phyloP scores from a whole-genome alignment of 2,113 vertebrate genomes.

The Podocnemis expansa region DNA sequence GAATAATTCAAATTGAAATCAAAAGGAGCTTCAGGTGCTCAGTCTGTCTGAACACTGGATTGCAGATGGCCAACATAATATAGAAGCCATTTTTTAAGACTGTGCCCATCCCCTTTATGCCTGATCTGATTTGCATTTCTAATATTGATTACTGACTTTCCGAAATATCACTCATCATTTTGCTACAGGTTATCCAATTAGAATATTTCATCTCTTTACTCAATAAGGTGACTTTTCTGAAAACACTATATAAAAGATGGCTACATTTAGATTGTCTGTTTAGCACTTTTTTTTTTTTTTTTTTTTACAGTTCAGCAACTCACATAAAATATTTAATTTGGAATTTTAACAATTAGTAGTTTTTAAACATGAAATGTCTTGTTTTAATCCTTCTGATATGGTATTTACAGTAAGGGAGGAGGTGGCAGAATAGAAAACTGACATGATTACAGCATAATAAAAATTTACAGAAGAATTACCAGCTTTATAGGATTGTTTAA shows the following conservation, averaged over 20 bases:
- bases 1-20: too few relatives aligned
- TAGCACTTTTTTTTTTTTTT: too few relatives aligned
- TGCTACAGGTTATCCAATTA: not conserved
- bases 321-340: not conserved
- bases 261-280: not conserved
- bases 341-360: not conserved
- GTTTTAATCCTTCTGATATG: not conserved
- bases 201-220: not conserved
- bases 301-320: rapidly evolving
- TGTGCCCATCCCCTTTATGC: rapidly evolving
- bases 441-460: not conserved
- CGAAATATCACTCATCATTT: not conserved
- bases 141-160: not conserved
- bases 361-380: not conserved
- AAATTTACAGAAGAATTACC: not conserved
- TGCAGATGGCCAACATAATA: not conserved
- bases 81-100: not conserved
- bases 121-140: not conserved
- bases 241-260: not conserved
- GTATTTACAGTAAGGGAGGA: not conserved
- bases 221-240: not conserved
- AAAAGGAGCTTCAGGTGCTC: too few relatives aligned
- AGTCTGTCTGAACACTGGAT: not conserved
- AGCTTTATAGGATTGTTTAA: not conserved
- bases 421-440: not conserved